phyloP scores from a whole-genome alignment of 2,888 invertebrate species.

The Himalopsyche japonica region DNA sequence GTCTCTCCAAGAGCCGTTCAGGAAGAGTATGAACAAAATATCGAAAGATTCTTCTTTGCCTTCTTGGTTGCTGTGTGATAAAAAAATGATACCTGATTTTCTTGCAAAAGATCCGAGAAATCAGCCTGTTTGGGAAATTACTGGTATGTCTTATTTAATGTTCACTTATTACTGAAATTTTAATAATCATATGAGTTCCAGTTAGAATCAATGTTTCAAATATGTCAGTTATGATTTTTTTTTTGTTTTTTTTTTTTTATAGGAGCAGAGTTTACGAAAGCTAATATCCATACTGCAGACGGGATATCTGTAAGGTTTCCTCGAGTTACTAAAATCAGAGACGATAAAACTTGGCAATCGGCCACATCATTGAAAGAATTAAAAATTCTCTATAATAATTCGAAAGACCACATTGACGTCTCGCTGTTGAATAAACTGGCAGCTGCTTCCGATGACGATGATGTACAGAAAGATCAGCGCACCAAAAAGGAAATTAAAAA shows the following conservation, averaged over 20 bases:
- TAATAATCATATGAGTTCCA: no score
- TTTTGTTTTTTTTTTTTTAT: constrained; percentile 40
- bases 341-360: constrained; percentile 82
- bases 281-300: constrained; percentile 85
- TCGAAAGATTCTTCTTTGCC: constrained; percentile 77
- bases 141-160: constrained; percentile 66
- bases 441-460: constrained; percentile 36
- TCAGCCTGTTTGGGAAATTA: constrained; percentile 95
- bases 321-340: constrained; percentile 78
- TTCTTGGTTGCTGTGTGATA: constrained; percentile 79
- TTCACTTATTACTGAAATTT: no score
- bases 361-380: constrained; percentile 82
- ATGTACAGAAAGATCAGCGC: background rate
- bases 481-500: background rate
- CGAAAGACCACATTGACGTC: constrained; percentile 68
- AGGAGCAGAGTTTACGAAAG: constrained; percentile 78
- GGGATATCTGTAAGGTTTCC: constrained; percentile 95
- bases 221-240: no score
- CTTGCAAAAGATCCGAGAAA: constrained; percentile 80
- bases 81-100: constrained; percentile 87
- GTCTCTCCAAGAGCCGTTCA: constrained; percentile 67
- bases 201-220: no score
- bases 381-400: constrained; percentile 67
- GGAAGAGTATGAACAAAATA: constrained; percentile 75
- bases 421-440: constrained; percentile 59